Conservation (phyloP, 2,797 vertebrate species). For the Furcifer pardalis region DNA sequence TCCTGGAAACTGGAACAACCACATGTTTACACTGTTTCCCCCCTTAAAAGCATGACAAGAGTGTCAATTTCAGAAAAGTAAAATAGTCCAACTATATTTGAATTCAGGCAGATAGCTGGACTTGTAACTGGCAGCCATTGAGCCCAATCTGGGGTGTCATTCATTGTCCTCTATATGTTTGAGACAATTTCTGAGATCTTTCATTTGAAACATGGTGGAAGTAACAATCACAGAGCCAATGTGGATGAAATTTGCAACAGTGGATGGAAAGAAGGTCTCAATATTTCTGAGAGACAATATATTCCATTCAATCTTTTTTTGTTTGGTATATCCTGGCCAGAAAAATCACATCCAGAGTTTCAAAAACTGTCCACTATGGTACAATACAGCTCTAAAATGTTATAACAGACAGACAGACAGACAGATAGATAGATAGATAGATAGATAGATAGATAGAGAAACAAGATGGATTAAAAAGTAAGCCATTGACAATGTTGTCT, state of each 20-base stretch:
- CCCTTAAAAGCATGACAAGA: slow-evolving; percentile 53
- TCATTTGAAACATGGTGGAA: background rate
- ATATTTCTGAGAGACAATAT: too few species aligned
- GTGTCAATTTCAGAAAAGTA: slow-evolving; percentile 41
- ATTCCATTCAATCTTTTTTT: too few species aligned
- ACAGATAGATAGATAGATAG: too few species aligned
- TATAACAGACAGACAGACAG: too few species aligned
- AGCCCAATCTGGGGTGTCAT: background rate
- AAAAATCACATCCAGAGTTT: background rate
- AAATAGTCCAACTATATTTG: slow-evolving; percentile 44
- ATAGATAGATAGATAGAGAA: slow-evolving; percentile 24
- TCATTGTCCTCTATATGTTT: background rate
- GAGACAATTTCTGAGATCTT: background rate
- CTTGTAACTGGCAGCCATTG: background rate
- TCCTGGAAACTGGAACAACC: slow-evolving; percentile 41
- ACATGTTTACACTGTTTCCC: slow-evolving; percentile 27
- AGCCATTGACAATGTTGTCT: slow-evolving; percentile 39
- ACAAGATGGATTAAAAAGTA: slow-evolving; percentile 30
- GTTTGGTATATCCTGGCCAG: background rate
- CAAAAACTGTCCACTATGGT: background rate
- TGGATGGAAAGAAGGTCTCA: background rate
- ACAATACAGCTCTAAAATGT: background rate
- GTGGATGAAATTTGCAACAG: background rate
- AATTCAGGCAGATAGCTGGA: background rate
- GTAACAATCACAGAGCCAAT: slow-evolving; percentile 1